phyloP scores from a whole-genome alignment of 1,140 invertebrate genomes.

The Drosophila subobscura region DNA sequence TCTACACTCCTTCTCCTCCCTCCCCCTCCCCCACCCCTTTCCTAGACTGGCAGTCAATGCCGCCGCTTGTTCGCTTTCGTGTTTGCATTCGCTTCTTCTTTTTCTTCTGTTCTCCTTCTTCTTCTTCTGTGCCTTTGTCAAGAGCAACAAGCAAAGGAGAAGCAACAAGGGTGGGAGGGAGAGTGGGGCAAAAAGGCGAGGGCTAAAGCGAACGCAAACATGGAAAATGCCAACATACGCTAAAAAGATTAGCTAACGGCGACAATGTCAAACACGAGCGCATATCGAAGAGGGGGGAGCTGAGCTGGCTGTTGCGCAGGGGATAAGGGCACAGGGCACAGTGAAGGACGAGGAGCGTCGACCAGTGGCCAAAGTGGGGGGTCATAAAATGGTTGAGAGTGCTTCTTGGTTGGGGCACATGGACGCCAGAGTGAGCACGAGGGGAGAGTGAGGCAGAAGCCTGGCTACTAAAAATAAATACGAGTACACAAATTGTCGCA shows the following conservation, averaged over 20 bases:
- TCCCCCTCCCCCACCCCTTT: background rate
- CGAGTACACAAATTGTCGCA: constrained; percentile 80
- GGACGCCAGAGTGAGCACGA: background rate
- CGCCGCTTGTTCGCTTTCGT: constrained; percentile 61
- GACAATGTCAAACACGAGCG: constrained; percentile 79
- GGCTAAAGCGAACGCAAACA: constrained; percentile 52
- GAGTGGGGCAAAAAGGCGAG: too few species aligned
- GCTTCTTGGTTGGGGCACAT: constrained; percentile 30
- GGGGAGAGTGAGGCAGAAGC: constrained; percentile 23
- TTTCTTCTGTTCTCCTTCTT: constrained; percentile 59
- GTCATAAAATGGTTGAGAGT: constrained; percentile 64
- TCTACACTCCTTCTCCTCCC: constrained; percentile 5
- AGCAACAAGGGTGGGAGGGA: constrained; percentile 6
- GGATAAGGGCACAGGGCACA: constrained; percentile 28
- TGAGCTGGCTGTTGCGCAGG: background rate
- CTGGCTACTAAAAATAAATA: constrained; percentile 79
- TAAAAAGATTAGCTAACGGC: constrained; percentile 81
- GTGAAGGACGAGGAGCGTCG: constrained; percentile 44
- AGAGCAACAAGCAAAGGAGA: constrained; percentile 49
- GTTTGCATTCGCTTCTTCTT: constrained; percentile 74
- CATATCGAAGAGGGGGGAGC: constrained; percentile 12
- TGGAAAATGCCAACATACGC: constrained; percentile 81
- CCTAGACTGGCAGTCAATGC: constrained; percentile 47
- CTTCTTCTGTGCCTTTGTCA: constrained; percentile 54
- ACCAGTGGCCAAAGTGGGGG: constrained; percentile 58